phyloP scores from a whole-genome alignment of 2,888 invertebrate genomes.

The Heliconius charithonia region DNA sequence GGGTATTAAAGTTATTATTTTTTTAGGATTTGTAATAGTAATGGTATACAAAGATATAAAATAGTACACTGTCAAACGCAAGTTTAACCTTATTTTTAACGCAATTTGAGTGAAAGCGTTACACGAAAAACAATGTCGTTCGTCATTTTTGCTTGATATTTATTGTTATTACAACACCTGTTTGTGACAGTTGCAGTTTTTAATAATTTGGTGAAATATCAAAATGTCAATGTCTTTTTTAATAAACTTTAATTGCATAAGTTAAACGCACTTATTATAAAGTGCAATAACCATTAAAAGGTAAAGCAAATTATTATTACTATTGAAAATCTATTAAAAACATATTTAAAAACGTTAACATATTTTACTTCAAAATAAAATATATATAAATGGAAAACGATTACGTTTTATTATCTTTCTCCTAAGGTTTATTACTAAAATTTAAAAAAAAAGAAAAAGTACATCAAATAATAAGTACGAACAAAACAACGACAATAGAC shows the following conservation, averaged over 20 bases:
- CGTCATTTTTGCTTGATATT: conserved; percentile 25
- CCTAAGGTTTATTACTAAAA: background rate
- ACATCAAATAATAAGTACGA: conserved; percentile 9
- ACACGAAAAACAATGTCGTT: conserved; percentile 35
- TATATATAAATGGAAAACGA: background rate
- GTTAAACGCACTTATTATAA: background rate
- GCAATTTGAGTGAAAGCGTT: conserved; percentile 49
- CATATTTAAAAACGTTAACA: background rate
- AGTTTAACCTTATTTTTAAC: conserved; percentile 34
- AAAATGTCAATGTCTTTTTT: background rate
- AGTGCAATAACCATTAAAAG: background rate
- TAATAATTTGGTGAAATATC: background rate
- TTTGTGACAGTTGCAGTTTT: conserved; percentile 18
- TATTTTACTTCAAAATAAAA: background rate
- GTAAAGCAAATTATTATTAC: background rate
- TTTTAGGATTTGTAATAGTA: no score
- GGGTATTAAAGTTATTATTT: no score
- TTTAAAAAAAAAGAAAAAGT: background rate
- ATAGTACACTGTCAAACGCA: conserved; percentile 10
- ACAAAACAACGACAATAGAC: conserved; percentile 30
- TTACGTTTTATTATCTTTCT: background rate
- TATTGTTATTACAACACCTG: conserved; percentile 20
- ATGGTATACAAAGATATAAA: background rate
- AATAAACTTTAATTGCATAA: background rate
- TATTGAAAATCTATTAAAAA: background rate